These are phyloP conservation scores for Uloborus plumipes DNA, from an alignment of 2,888 invertebrate species.

Conservation along the genomic window DNA sequence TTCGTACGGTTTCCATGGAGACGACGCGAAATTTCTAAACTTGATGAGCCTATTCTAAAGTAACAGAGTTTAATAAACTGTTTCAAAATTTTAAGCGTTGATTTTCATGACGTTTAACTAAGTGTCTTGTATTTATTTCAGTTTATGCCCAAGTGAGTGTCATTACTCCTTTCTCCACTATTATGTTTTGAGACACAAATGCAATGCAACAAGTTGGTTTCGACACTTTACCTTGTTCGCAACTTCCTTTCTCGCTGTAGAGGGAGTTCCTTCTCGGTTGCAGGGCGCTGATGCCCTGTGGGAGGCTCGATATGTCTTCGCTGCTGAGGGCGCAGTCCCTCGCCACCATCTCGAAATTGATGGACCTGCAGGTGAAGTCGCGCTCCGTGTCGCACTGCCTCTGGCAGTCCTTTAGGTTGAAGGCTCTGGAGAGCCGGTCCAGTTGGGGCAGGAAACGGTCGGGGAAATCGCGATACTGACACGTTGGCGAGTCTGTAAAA, in stretches of 20 bases:
- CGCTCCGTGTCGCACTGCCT: slow-evolving; percentile 72
- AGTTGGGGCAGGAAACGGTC: slow-evolving; percentile 72
- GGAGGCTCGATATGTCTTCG: slow-evolving; percentile 76
- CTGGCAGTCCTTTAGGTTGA: slow-evolving; percentile 71
- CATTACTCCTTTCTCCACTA: no score
- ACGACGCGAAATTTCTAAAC: no score
- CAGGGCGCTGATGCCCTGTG: slow-evolving; percentile 77
- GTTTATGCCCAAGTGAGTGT: no score
- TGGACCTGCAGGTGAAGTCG: slow-evolving; percentile 71
- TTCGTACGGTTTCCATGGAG: no score
- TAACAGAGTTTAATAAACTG: no score
- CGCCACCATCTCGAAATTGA: slow-evolving; percentile 67
- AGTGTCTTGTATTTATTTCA: no score
- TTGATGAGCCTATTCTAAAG: no score
- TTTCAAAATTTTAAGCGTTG: no score
- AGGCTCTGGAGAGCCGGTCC: slow-evolving; percentile 69
- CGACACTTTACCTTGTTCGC: slow-evolving; percentile 81
- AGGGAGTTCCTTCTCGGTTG: slow-evolving; percentile 76
- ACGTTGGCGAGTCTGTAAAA: slow-evolving; percentile 72
- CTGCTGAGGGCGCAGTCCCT: slow-evolving; percentile 81
- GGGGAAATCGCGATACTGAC: slow-evolving; percentile 72
- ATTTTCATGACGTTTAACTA: no score
- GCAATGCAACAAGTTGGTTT: no score
- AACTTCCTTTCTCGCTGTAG: slow-evolving; percentile 85
- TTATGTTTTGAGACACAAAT: no score